phyloP scores from a whole-genome alignment of 2,888 invertebrate species.

The Latheticus oryzae region DNA sequence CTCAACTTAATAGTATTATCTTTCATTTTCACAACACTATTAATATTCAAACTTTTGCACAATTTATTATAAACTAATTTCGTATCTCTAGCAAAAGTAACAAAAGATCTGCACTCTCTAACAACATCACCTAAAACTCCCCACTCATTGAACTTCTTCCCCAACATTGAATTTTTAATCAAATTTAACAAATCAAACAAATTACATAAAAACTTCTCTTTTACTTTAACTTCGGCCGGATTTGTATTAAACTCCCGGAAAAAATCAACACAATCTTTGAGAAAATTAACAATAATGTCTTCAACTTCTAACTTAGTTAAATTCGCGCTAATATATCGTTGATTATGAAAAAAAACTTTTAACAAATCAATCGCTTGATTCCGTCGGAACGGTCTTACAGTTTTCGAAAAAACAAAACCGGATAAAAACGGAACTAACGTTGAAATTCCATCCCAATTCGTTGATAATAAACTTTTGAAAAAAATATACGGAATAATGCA shows the following conservation, averaged over 20 bases:
- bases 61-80: conserved; percentile 66
- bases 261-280: conserved; percentile 62
- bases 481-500: conserved; percentile 74
- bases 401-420: conserved; percentile 71
- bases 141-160: conserved; percentile 64
- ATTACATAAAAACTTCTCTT: conserved; percentile 70
- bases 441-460: conserved; percentile 75
- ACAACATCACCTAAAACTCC: conserved; percentile 60
- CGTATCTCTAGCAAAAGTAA: conserved; percentile 64
- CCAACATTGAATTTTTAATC: conserved; percentile 65
- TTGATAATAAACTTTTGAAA: conserved; percentile 74
- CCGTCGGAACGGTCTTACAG: conserved; percentile 74
- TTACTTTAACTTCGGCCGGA: conserved; percentile 64
- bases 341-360: conserved; percentile 73
- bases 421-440: conserved; percentile 70
- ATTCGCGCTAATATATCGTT: conserved; percentile 64
- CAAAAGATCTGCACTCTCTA: conserved; percentile 60
- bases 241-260: conserved; percentile 61
- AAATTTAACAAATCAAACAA: conserved; percentile 69
- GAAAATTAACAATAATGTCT: conserved; percentile 67
- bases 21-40: conserved; percentile 58
- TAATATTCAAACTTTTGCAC: conserved; percentile 63
- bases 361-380: conserved; percentile 77
- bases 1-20: conserved; percentile 49
- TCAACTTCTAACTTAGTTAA: conserved; percentile 39